Base-by-base conservation (phyloP, 2,888 invertebrate genomes). In the Sarcophaga rosellei region DNA sequence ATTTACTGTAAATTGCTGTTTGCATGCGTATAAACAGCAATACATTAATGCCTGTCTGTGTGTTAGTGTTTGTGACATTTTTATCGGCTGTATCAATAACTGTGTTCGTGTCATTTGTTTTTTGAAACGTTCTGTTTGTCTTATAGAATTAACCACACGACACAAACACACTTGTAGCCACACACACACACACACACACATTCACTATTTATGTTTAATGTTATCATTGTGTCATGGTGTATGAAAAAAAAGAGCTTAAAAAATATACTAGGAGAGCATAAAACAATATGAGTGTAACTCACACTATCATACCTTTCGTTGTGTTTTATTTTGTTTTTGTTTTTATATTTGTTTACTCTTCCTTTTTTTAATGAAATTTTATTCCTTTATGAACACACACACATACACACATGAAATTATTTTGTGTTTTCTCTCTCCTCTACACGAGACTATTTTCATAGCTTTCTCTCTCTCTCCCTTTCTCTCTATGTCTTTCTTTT, bases 281-380 rank as follows among this genome's bases (percentile, higher is more conserved):
- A 47, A 47, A 47, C 12, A 47, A 47, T 47, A 47, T 47, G 47
- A 15, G 47, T 69, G n/a, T 59, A 47, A 44, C 57, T 61, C 88
- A 88, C 87, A 88, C 88, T 88, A 81, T 88, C 87, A 89, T 82
- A 88, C 86, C 74, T 73, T 87, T 1, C 47, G 15, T 83, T 35
- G 35, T 82, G 61, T 70, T 84, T 75, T 79, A 83, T 44, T 84
- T 45, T 62, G 25, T 35, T 6, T 6, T 35, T 35, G 35, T 35
- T 35, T 35, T 35, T 35, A 6, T 6, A 35, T 35, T 63, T 57
- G 35, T 66, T 75, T 17, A 75, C n/a, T 57, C 5, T 47, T 70
- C 15, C 35, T 8, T 10, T 35, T 47, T 53, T 53, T 53, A 17
- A 53, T 15, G 1, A 47, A 15, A 53, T 53, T 2, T 35, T 35